phyloP scores from a whole-genome alignment of 1,140 invertebrate genomes.

The Drosophila seguyi region DNA sequence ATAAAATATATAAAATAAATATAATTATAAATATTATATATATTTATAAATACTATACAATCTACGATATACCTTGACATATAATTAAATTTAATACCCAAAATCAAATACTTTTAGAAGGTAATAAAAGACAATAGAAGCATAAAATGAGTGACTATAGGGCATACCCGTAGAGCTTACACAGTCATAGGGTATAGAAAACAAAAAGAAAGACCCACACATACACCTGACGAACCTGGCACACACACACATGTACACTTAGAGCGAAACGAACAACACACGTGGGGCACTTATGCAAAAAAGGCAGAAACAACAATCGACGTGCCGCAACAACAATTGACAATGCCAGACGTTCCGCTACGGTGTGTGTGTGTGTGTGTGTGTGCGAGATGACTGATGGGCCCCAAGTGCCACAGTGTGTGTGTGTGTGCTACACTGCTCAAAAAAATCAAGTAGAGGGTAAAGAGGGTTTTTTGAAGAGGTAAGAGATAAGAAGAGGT shows the following conservation, averaged over 20 bases:
- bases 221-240: conserved; percentile 54
- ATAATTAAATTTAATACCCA: neutral
- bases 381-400: conserved; percentile 67
- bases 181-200: neutral
- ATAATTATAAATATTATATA: too few relatives aligned
- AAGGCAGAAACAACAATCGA: conserved; percentile 79
- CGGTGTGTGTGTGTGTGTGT: conserved; percentile 12
- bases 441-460: neutral
- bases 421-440: conserved; percentile 39
- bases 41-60: too few relatives aligned
- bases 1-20: too few relatives aligned
- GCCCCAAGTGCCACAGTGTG: conserved; percentile 58
- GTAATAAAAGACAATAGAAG: too few relatives aligned
- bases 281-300: conserved; percentile 78
- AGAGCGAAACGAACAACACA: conserved; percentile 33
- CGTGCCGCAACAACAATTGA: conserved; percentile 71
- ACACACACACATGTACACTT: conserved; percentile 36
- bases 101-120: neutral
- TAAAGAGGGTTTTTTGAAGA: neutral
- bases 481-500: neutral
- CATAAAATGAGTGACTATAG: neutral
- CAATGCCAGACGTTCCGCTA: conserved; percentile 69
- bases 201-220: conserved; percentile 14
- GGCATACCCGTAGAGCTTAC: neutral
- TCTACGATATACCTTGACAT: neutral